Base-by-base conservation (phyloP, 2,113 vertebrate species). In the Eurystomus gularis region DNA sequence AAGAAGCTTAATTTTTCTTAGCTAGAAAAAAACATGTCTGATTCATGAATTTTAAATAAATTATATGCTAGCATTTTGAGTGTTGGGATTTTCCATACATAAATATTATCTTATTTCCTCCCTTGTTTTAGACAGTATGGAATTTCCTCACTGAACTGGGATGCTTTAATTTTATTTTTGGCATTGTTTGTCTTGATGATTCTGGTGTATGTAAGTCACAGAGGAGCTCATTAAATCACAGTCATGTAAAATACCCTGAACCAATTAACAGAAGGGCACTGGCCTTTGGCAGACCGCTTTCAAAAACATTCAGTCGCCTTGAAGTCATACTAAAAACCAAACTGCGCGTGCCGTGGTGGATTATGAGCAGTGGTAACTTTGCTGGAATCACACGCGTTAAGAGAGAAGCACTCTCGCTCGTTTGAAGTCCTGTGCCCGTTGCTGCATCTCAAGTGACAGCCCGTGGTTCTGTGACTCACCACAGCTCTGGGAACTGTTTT, bases 401-500 rank as follows among this genome's bases (percentile, higher is more conserved):
- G 62, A 94, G 90, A 90, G 85, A 92, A 58, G 31, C 58, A 10
- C 88, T 93, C 78, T 73, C 48, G 26, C 89, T 82, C 51, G 42
- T 44, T 80, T 28, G 19, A 33, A 61, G 37, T 44, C 79, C 35
- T 40, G 49, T 81, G 18, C 61, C 44, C 25, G 49, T 73, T 88
- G 90, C 66, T 95, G 6, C 16, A 1, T 57, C 55, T 16, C 46
- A 28, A 91, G 90, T 91, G 93, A 40, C 91, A 87, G 0, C 44
- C 62, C 83, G 15, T 83, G 66, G 13, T 11, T 21, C 69, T 55
- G 82, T 86, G 95, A 49, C 90, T 96, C 71, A 77, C 92, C 86
- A 69, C 84, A 11, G 88, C 86, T 84, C 86, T 82, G 75, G 83
- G 96, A 65, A 25, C 82, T 98, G 54, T 40, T 97, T 96, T 95